Evolutionary conservation across 2,888 invertebrate genomes (phyloP).

Genomic region (Agrochola macilenta): DNA sequence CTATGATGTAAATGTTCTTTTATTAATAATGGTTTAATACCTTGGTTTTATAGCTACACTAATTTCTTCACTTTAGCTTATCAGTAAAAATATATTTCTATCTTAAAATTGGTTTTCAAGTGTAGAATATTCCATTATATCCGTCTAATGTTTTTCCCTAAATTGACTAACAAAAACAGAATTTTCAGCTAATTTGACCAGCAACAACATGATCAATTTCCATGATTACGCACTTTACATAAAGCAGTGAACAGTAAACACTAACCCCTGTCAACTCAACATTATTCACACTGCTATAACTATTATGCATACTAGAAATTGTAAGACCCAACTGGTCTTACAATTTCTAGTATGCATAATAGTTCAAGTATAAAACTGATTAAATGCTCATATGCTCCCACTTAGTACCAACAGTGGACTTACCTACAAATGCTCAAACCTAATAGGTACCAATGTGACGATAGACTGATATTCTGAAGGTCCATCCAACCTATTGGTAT

Average conservation of each 20-base stretch:
- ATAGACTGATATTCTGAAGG: not conserved
- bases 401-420: not conserved
- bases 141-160: not conserved
- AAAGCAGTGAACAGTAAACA: not conserved
- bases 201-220: not conserved
- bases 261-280: not conserved
- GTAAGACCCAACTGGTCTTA: no score
- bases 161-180: not conserved
- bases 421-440: not conserved
- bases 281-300: not conserved
- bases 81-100: not conserved
- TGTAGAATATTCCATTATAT: not conserved
- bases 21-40: not conserved
- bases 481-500: not conserved
- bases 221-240: not conserved
- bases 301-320: no score
- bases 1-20: not conserved
- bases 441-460: not conserved
- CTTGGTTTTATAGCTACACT: not conserved
- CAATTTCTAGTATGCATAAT: not conserved
- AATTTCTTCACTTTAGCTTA: not conserved
- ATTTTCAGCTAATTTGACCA: not conserved
- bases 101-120: not conserved
- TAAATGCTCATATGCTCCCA: not conserved
- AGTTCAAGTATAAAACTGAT: not conserved